phyloP scores from a whole-genome alignment of 2,113 vertebrate genomes.

The Oxyruncus cristatus region DNA sequence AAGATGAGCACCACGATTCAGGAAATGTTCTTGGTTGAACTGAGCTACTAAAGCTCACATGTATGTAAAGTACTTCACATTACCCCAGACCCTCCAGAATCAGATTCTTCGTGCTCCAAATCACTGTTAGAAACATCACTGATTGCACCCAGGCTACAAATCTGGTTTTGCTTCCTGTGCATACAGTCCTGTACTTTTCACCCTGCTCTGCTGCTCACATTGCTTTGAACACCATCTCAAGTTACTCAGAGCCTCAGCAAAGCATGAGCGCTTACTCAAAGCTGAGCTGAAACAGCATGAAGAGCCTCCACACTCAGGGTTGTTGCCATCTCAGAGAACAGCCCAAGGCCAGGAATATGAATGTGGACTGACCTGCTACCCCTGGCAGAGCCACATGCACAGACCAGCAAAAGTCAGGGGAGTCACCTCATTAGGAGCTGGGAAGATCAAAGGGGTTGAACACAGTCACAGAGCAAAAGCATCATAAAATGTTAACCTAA shows the following conservation, averaged over 20 bases:
- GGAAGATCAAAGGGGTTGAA: not conserved
- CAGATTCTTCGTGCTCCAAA: not conserved
- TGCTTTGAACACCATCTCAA: not conserved
- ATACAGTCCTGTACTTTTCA: not conserved
- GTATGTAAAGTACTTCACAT: not conserved
- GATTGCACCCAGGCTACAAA: not conserved
- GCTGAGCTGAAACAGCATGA: not conserved
- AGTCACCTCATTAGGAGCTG: not conserved
- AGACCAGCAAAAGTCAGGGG: not conserved
- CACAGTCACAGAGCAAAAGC: not conserved
- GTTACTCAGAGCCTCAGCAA: not conserved
- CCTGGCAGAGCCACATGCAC: not conserved
- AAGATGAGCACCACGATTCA: not conserved
- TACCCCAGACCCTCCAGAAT: not conserved
- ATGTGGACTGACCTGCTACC: rapidly evolving
- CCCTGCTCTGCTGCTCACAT: not conserved
- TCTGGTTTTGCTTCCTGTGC: not conserved
- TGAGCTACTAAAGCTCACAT: not conserved
- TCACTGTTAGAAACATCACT: rapidly evolving
- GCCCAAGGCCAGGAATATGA: not conserved
- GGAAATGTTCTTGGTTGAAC: not conserved
- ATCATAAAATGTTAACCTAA: not conserved
- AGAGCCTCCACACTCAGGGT: not conserved
- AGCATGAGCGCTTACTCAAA: not conserved
- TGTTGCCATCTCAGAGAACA: not conserved